These are phyloP conservation scores for Pagetopsis macropterus DNA, from an alignment of 2,797 vertebrate species.

Conservation along the genomic window DNA sequence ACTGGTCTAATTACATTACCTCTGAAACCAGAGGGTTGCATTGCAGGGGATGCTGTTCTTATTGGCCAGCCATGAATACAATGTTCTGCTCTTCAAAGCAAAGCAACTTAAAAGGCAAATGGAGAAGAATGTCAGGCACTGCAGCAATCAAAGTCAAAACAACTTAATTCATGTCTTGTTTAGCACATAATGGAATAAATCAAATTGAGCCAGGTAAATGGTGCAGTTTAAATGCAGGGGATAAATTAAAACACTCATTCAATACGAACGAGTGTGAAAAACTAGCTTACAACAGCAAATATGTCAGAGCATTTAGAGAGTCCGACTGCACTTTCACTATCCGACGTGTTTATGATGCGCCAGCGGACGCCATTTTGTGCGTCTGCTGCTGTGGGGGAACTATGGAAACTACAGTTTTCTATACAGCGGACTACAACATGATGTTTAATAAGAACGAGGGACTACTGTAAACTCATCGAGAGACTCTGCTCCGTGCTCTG, in stretches of 20 bases:
- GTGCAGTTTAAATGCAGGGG: not conserved
- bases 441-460: too few relatives aligned
- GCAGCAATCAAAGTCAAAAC: conserved; percentile 17
- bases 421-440: too few relatives aligned
- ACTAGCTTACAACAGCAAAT: not conserved
- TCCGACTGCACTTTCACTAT: too few relatives aligned
- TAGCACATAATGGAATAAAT: conserved; percentile 4
- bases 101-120: conserved; percentile 19
- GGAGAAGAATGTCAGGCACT: not conserved
- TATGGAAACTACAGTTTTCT: too few relatives aligned
- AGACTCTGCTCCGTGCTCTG: too few relatives aligned
- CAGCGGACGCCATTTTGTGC: too few relatives aligned
- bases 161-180: not conserved
- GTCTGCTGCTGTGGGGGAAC: too few relatives aligned
- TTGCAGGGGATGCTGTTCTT: conserved; percentile 23
- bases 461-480: too few relatives aligned
- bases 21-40: conserved; percentile 17
- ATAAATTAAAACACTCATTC: not conserved
- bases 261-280: not conserved
- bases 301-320: not conserved
- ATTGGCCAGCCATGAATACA: conserved; percentile 30
- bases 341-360: too few relatives aligned
- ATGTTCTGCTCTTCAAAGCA: conserved; percentile 24
- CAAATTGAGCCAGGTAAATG: conserved; percentile 7
- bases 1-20: conserved; percentile 39